Base-by-base conservation (phyloP, 2,113 vertebrate species). In the Dicrurus megarhynchus region DNA sequence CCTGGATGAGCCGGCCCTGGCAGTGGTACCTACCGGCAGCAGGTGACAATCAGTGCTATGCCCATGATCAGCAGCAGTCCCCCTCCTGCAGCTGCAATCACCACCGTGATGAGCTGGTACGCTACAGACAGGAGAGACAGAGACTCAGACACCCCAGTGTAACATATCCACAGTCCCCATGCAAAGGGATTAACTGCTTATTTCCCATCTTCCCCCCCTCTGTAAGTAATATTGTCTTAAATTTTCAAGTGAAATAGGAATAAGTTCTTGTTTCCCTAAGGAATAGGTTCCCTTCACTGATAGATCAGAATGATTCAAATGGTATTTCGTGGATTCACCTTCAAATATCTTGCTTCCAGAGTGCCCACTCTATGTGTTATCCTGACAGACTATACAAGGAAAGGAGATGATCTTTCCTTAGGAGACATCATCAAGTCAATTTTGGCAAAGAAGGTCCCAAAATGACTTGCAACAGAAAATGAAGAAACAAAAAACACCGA, bases 41-140 rank as follows among this genome's bases (percentile, higher is more conserved):
- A 99, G 60, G 99, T 99, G 61, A 99, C 98, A 21, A 99, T 98
- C 39, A 99, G 98, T 2, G 99, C 99, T 1, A 99, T 97, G 92
- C 98, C 97, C 56, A 99, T 98, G 64, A 99, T 98, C 21, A 99
- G 98, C 57, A 99, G 98, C 77, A 99, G 96, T n/a, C 97, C 99
- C 5, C 99, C 99, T 95, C 98, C 99, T 21, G 98, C 99, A 27
- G 99, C 98, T 1, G 98, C 99, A 6, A 99, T 99, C 90, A 99
- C 99, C 67, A 99, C 99, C 0, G 99, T 99, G 95, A 99, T 99
- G 42, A 99, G 98, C 96, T 99, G 99, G 91, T 99, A 99, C 8
- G 99, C 99, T 99, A 71, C 46, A 96, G 53, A 65, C 1, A 21
- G 84, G 90, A 93, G 56, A 97, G 55, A 94, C 44, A 95, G 26